Evolutionary conservation across 64 coral and sea anemone genomes (phyloP).

Genomic region (Montipora foliosa): DNA sequence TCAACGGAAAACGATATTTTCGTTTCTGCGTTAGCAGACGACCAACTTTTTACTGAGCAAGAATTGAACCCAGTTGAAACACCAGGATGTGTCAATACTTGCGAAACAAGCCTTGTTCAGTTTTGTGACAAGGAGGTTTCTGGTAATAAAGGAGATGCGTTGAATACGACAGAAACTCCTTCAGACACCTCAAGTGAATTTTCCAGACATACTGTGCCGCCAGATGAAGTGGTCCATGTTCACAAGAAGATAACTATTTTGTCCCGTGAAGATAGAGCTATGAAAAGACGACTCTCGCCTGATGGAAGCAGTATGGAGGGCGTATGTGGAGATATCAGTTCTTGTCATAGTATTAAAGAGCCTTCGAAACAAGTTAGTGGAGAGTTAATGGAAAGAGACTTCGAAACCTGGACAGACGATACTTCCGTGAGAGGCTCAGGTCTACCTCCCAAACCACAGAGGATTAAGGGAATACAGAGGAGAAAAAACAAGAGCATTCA

Average conservation of each 20-base stretch:
- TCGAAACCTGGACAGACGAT: neutral
- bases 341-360: neutral
- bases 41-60: neutral
- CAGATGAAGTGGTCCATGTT: neutral
- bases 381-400: neutral
- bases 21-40: neutral
- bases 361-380: neutral
- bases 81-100: neutral
- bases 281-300: constrained; percentile 33
- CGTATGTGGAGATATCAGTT: neutral
- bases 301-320: constrained; percentile 30
- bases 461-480: neutral
- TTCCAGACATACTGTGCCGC: neutral
- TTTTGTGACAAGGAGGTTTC: neutral
- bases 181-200: neutral
- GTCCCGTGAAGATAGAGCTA: constrained; percentile 20
- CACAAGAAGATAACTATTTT: constrained; percentile 22
- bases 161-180: neutral
- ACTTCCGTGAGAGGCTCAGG: neutral
- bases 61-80: neutral
- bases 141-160: too few species aligned
- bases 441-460: constrained; percentile 9
- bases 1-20: neutral
- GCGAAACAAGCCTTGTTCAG: neutral
- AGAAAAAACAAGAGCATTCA: neutral